These are phyloP conservation scores for Drosophila rhopaloa DNA, from an alignment of 1,140 invertebrate species.

Conservation along the genomic window DNA sequence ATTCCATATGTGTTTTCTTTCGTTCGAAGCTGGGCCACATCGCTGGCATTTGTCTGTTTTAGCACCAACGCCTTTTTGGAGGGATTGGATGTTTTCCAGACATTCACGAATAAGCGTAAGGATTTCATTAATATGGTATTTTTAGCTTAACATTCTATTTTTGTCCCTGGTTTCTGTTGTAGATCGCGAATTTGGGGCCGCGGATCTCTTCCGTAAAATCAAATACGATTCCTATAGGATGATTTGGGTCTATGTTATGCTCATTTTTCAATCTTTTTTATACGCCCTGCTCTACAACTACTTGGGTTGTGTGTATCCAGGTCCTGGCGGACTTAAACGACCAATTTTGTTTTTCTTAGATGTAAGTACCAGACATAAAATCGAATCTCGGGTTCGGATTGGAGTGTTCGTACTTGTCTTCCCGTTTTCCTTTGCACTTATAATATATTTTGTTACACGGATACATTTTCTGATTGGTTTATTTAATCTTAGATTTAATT, in stretches of 20 bases:
- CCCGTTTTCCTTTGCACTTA: neutral
- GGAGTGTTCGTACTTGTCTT: neutral
- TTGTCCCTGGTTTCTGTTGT: neutral
- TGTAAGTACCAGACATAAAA: conserved; percentile 30
- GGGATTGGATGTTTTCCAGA: conserved; percentile 69
- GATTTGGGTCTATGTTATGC: conserved; percentile 57
- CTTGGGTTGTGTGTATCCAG: conserved; percentile 72
- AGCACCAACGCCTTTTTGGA: conserved; percentile 69
- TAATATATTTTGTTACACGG: neutral
- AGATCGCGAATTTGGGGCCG: conserved; percentile 58
- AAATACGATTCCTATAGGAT: conserved; percentile 63
- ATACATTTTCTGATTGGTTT: too few species aligned
- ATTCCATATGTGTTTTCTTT: conserved; percentile 74
- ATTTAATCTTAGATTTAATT: too few species aligned
- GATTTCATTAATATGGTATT: neutral
- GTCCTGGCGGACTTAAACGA: conserved; percentile 69
- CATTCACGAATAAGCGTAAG: conserved; percentile 78
- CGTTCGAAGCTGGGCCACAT: conserved; percentile 52
- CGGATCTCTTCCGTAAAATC: conserved; percentile 57
- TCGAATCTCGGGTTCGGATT: neutral
- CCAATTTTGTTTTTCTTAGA: conserved; percentile 71
- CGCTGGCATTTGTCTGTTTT: conserved; percentile 51
- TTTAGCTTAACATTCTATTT: neutral
- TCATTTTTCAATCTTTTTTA: conserved; percentile 60
- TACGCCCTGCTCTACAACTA: conserved; percentile 77